Evolutionary conservation across 2,888 invertebrate species (phyloP).

Genomic region (Phengaris alcon): DNA sequence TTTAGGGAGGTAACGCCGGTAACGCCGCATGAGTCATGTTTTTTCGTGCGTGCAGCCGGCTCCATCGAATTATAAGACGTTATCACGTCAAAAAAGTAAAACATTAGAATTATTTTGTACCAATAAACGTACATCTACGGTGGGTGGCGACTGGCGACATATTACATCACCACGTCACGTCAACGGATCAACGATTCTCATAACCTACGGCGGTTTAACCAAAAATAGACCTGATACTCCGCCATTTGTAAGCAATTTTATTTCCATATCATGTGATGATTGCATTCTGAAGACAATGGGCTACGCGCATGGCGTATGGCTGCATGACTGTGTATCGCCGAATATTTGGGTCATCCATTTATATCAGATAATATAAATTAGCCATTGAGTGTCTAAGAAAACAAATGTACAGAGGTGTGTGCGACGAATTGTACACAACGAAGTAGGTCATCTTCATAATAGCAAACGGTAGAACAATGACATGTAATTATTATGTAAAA

Average conservation of each 20-base stretch:
- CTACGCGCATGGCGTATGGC: slow-evolving; percentile 48
- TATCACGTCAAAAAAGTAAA: no score
- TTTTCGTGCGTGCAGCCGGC: no score
- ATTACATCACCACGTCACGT: not conserved
- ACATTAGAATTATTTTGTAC: no score
- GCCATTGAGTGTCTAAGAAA: slow-evolving; percentile 59
- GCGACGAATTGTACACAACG: slow-evolving; percentile 52
- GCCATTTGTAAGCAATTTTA: slow-evolving; percentile 7
- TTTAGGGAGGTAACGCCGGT: no score
- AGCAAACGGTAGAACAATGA: slow-evolving; percentile 54
- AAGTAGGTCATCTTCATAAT: slow-evolving; percentile 67
- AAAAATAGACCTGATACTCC: slow-evolving; percentile 1
- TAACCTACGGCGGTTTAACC: not conserved
- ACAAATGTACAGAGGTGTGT: slow-evolving; percentile 68
- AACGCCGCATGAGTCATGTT: no score
- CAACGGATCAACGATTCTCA: not conserved
- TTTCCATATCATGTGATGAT: slow-evolving; percentile 14
- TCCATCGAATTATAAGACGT: no score
- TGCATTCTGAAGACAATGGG: slow-evolving; percentile 53
- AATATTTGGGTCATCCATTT: slow-evolving; percentile 71
- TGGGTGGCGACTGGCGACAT: not conserved
- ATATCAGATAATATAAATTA: slow-evolving; percentile 75
- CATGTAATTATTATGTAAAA: slow-evolving; percentile 40
- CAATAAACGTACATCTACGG: no score
- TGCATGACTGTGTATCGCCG: slow-evolving; percentile 60